phyloP scores from a whole-genome alignment of 2,888 invertebrate genomes.

The Antitype chi region DNA sequence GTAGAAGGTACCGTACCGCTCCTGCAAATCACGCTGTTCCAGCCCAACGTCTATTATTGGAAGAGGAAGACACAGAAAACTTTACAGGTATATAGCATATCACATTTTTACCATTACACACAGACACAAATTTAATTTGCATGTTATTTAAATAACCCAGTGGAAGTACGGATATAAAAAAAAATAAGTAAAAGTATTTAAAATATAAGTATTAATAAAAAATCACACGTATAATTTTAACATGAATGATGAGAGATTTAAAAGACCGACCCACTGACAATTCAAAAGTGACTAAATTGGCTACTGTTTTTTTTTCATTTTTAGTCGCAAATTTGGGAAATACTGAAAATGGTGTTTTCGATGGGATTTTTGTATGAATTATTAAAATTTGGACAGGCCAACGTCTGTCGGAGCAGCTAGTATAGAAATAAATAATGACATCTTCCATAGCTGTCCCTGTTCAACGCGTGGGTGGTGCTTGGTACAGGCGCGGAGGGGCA shows the following conservation, averaged over 20 bases:
- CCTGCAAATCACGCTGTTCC: constrained; percentile 78
- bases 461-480: constrained; percentile 77
- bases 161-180: too few species aligned
- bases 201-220: too few species aligned
- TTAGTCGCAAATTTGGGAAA: neutral
- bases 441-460: constrained; percentile 77
- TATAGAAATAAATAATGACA: neutral
- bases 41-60: constrained; percentile 86
- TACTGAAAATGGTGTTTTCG: neutral
- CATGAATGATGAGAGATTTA: too few species aligned
- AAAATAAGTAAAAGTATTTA: too few species aligned
- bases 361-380: neutral
- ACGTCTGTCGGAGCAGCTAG: neutral
- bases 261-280: too few species aligned
- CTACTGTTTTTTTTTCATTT: too few species aligned
- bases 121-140: neutral
- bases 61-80: constrained; percentile 74
- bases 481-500: constrained; percentile 61
- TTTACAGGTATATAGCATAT: constrained; percentile 76
- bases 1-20: constrained; percentile 73
- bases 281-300: too few species aligned
- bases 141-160: neutral
- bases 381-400: neutral
- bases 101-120: neutral
- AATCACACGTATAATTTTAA: too few species aligned